phyloP scores from a whole-genome alignment of 2,888 invertebrate genomes.

The Lucinisca nassula region DNA sequence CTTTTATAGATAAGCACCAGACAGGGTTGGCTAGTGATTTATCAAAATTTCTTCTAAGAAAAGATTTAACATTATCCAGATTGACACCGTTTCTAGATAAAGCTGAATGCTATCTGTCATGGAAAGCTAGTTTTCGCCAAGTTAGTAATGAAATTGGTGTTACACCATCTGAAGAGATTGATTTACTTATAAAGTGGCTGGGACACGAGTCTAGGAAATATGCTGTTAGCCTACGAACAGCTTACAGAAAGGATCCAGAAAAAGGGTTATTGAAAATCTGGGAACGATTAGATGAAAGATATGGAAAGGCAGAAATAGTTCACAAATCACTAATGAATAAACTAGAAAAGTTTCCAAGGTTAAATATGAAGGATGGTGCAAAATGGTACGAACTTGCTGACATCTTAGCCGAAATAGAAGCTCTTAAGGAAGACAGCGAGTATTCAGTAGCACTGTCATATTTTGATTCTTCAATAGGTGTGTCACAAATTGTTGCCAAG shows the following conservation, averaged over 20 bases:
- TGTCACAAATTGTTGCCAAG: conserved; percentile 5
- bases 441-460: conserved; percentile 1
- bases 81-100: conserved; percentile 16
- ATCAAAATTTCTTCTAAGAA: not conserved
- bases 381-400: not conserved
- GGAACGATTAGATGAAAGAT: conserved; percentile 39
- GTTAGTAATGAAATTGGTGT: not conserved
- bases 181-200: too few species aligned
- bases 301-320: conserved; percentile 32
- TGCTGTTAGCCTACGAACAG: too few species aligned
- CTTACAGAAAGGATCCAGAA: not conserved
- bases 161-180: conserved; percentile 15
- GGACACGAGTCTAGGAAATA: too few species aligned
- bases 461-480: conserved; percentile 7
- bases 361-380: not conserved
- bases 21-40: not conserved
- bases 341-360: too few species aligned
- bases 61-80: not conserved
- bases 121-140: conserved; percentile 21
- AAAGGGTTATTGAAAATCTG: conserved; percentile 27
- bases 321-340: too few species aligned
- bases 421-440: not conserved
- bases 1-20: too few species aligned
- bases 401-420: not conserved
- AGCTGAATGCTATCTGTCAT: conserved; percentile 4